phyloP scores from a whole-genome alignment of 2,113 vertebrate species.

The Prochilodus magdalenae region DNA sequence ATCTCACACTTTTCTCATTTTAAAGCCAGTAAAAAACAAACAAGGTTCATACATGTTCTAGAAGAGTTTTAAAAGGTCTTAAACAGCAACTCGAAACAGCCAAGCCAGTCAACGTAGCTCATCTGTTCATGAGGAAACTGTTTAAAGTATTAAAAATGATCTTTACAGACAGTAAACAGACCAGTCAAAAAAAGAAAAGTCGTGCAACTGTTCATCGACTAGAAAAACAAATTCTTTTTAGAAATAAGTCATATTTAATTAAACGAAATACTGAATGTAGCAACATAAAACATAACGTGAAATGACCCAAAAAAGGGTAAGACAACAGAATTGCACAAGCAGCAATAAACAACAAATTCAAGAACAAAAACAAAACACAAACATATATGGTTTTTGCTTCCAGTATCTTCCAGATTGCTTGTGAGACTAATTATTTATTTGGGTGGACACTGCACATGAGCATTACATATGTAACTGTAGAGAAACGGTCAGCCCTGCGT shows the following conservation, averaged over 20 bases:
- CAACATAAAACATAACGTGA: conserved; percentile 6
- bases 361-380: not conserved
- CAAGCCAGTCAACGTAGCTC: not conserved
- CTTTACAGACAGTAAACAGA: not conserved
- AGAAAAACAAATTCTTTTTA: not conserved
- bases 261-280: conserved; percentile 44
- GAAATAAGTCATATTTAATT: conserved; percentile 35
- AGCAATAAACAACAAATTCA: conserved; percentile 29
- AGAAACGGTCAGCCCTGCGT: not conserved
- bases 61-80: too few species aligned
- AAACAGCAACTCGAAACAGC: not conserved
- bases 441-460: not conserved
- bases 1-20: too few species aligned
- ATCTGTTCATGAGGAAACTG: too few species aligned
- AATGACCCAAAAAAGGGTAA: conserved; percentile 28
- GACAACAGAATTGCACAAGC: conserved; percentile 47
- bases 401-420: not conserved
- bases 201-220: not conserved
- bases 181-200: not conserved
- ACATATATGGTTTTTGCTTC: not conserved
- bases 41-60: too few species aligned
- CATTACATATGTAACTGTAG: not conserved
- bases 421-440: conserved; percentile 7
- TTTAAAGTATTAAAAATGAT: not conserved
- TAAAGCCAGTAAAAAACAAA: too few species aligned